phyloP scores from a whole-genome alignment of 1,140 invertebrate genomes.

The Leptopilina clavipes region DNA sequence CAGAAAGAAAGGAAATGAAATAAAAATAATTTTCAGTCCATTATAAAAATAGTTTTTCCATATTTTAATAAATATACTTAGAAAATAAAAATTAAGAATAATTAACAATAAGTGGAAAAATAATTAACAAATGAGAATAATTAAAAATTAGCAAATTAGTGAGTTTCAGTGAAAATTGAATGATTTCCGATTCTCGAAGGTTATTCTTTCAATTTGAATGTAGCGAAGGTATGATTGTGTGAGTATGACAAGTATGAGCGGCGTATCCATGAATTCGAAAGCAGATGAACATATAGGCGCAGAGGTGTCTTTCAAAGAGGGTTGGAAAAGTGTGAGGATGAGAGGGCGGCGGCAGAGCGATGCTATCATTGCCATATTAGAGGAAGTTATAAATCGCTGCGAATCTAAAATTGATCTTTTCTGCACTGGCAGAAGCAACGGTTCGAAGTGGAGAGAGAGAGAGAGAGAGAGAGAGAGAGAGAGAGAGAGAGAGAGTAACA shows the following conservation, averaged over 20 bases:
- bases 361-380: slow-evolving; percentile 73
- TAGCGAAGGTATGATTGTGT: background rate
- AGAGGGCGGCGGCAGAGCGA: slow-evolving; percentile 44
- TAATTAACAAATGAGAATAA: too few species aligned
- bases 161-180: too few species aligned
- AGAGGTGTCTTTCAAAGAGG: slow-evolving; percentile 43
- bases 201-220: slow-evolving; percentile 19
- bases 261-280: slow-evolving; percentile 24
- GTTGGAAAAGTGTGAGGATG: slow-evolving; percentile 40
- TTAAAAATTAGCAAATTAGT: too few species aligned
- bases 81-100: too few species aligned
- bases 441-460: slow-evolving; percentile 40
- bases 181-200: background rate
- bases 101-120: too few species aligned
- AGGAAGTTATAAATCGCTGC: slow-evolving; percentile 75
- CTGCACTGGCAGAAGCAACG: slow-evolving; percentile 56
- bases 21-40: too few species aligned
- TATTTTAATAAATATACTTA: too few species aligned
- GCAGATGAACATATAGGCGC: slow-evolving; percentile 33
- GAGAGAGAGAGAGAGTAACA: slow-evolving; percentile 45
- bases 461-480: slow-evolving; percentile 28
- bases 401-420: slow-evolving; percentile 76
- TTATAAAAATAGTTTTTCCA: too few species aligned
- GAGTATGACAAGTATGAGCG: slow-evolving; percentile 9
- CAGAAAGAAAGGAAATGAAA: too few species aligned